phyloP scores from a whole-genome alignment of 2,113 vertebrate genomes.

The Arvicanthis niloticus region DNA sequence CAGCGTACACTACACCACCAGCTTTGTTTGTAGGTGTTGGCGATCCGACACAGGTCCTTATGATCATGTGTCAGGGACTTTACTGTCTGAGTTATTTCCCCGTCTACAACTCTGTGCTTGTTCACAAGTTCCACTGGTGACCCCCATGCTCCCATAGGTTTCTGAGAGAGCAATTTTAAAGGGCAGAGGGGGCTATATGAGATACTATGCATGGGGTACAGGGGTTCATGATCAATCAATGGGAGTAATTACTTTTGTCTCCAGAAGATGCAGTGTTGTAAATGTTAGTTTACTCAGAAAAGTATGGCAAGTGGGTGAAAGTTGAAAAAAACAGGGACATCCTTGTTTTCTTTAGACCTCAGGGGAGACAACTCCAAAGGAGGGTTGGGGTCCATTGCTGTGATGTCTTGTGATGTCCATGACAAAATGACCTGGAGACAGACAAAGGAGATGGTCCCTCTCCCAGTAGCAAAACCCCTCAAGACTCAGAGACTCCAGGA shows the following conservation, averaged over 20 bases:
- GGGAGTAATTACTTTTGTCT: neutral
- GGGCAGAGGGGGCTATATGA: neutral
- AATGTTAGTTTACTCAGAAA: neutral
- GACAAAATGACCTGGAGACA: slow-evolving; percentile 71
- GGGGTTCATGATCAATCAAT: accelerated
- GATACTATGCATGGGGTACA: accelerated
- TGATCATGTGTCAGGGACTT: neutral
- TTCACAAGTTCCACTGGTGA: neutral
- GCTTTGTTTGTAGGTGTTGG: too few relatives aligned
- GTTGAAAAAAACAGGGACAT: neutral
- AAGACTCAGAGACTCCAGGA: slow-evolving; percentile 73
- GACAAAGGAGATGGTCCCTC: slow-evolving; percentile 83
- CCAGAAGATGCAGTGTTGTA: neutral
- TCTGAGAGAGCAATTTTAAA: neutral
- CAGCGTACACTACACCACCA: neutral
- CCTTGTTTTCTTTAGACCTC: neutral
- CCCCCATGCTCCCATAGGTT: neutral
- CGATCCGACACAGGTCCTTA: neutral
- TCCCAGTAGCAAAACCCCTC: slow-evolving; percentile 81
- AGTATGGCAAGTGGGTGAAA: neutral
- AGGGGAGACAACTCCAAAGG: slow-evolving; percentile 74
- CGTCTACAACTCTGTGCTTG: neutral
- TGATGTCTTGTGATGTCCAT: slow-evolving; percentile 73
- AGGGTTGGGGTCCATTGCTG: slow-evolving; percentile 67
- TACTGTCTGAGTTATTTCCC: too few relatives aligned